A percentile compares a stretch with the other conserved stretches of the same genome.
These are phyloP conservation scores for Hippocampus mohnikei DNA, from an alignment of 2,113 vertebrate genomes.

Conservation along the genomic window DNA sequence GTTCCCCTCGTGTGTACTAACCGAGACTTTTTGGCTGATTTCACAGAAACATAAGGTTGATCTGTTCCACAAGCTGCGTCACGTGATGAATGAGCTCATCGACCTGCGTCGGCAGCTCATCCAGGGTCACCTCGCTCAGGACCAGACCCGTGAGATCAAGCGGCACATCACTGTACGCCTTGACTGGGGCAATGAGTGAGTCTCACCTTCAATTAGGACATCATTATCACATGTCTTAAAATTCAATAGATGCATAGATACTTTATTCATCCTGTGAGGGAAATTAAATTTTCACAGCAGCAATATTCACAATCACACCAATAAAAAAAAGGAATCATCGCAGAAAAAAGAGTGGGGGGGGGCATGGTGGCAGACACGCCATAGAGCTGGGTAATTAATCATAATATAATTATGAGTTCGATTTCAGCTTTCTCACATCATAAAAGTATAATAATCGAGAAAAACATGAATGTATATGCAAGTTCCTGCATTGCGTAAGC, in stretches of 20 bases:
- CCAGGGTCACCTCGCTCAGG: slow-evolving; percentile 91
- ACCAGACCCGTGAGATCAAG: slow-evolving; percentile 94
- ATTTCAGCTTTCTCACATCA: no score
- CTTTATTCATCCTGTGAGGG: no score
- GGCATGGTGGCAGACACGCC: background rate
- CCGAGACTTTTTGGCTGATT: slow-evolving; percentile 11
- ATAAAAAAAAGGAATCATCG: no score
- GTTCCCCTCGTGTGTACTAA: background rate
- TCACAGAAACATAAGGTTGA: slow-evolving; percentile 92
- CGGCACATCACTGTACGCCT: slow-evolving; percentile 91
- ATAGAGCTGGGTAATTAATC: no score
- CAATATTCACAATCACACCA: no score
- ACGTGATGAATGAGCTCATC: slow-evolving; percentile 97
- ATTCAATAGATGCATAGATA: no score
- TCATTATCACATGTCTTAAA: background rate
- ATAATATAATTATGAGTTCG: no score
- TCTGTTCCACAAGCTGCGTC: slow-evolving; percentile 94
- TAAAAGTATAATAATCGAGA: no score
- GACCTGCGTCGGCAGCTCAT: slow-evolving; percentile 93
- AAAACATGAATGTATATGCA: no score
- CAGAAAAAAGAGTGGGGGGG: background rate
- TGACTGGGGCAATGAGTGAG: slow-evolving; percentile 98
- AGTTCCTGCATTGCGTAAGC: no score
- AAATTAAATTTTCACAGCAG: no score
- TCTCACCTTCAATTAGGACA: slow-evolving; percentile 32